Evolutionary conservation across 2,113 vertebrate genomes (phyloP).

Genomic region (Vicugna pacos): DNA sequence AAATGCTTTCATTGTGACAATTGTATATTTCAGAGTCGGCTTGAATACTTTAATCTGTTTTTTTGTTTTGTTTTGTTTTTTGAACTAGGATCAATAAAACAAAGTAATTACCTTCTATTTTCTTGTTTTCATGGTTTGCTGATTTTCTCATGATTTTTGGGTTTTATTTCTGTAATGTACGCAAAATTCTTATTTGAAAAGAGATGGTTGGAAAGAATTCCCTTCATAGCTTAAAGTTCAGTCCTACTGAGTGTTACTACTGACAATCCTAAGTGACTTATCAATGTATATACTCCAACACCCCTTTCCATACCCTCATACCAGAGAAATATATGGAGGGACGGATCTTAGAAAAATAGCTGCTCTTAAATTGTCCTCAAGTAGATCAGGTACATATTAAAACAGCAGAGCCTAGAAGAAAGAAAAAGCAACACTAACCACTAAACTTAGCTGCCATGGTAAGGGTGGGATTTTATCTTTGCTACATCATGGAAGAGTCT

Average conservation of each 20-base stretch:
- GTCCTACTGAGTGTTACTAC: background rate
- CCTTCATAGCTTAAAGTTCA: constrained; percentile 37
- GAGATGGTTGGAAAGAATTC: constrained; percentile 33
- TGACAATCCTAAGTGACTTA: constrained; percentile 10
- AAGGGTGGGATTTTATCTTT: constrained; percentile 23
- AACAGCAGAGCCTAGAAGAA: constrained; percentile 30
- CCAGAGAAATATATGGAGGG: constrained; percentile 14
- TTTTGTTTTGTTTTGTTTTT: background rate
- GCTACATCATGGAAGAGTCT: background rate
- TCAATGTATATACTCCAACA: background rate
- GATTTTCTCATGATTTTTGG: constrained; percentile 29
- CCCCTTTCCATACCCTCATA: background rate
- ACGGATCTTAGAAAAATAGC: constrained; percentile 1
- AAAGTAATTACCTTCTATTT: background rate
- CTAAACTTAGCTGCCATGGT: constrained; percentile 36
- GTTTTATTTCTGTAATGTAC: constrained; percentile 38
- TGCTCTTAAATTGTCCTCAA: background rate
- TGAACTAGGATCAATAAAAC: background rate
- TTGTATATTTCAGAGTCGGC: constrained; percentile 7
- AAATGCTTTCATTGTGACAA: background rate
- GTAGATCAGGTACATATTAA: constrained; percentile 45
- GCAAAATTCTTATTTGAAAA: constrained; percentile 31
- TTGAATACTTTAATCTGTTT: constrained; percentile 4
- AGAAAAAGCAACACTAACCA: constrained; percentile 51
- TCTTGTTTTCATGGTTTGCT: constrained; percentile 36